These are phyloP conservation scores for Cataglyphis hispanica DNA, from an alignment of 1,140 invertebrate genomes.

Conservation along the genomic window DNA sequence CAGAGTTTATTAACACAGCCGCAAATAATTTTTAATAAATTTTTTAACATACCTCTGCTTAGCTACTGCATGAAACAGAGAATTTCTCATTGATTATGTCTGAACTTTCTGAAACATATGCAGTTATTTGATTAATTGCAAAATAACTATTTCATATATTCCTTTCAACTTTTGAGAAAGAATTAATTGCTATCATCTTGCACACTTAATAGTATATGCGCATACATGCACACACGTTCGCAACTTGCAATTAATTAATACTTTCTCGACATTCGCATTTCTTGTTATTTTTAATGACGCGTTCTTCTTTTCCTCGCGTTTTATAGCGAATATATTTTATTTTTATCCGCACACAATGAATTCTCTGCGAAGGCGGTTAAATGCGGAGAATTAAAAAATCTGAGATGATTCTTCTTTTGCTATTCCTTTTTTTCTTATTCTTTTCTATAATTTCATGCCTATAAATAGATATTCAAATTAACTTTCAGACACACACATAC, in stretches of 20 bases:
- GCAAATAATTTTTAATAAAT: conserved; percentile 19
- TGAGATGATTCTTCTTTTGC: background rate
- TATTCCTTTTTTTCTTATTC: background rate
- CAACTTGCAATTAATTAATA: conserved; percentile 40
- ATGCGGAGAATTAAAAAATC: conserved; percentile 22
- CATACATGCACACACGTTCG: background rate
- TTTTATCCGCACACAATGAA: no score
- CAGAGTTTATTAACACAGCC: background rate
- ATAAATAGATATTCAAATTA: conserved; percentile 64
- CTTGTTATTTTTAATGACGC: background rate
- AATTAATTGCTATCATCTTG: conserved; percentile 2
- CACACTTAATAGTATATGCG: background rate
- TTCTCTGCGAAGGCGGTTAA: background rate
- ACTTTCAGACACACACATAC: no score
- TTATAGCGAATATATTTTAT: conserved; percentile 21
- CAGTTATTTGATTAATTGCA: background rate
- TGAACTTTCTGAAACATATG: background rate
- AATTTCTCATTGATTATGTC: background rate
- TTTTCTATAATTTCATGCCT: conserved; percentile 7
- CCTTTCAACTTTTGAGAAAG: background rate
- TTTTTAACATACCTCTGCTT: background rate
- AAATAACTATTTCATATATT: background rate
- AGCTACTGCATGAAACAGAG: background rate
- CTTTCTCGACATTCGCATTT: background rate
- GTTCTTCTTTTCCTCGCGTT: background rate